Conservation (phyloP, 2,888 invertebrate genomes). For the Lochmaea crataegi region DNA sequence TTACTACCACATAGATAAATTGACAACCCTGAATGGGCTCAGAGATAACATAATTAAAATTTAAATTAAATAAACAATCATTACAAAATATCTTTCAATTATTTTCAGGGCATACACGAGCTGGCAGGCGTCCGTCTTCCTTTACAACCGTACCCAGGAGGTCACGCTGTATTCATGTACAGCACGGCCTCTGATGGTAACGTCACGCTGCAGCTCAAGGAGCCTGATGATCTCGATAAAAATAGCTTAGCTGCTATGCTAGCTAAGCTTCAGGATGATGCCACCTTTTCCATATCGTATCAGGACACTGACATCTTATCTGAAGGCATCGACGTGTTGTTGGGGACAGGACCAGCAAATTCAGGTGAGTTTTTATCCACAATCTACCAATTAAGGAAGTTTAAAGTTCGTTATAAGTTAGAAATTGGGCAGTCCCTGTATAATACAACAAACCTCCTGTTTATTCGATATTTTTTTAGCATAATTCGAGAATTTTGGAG, state of each 20-base stretch:
- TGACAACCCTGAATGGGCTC: too few species aligned
- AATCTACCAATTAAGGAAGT: background rate
- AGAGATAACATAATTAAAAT: too few species aligned
- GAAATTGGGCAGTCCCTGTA: background rate
- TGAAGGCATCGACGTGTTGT: slow-evolving; percentile 72
- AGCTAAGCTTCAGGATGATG: slow-evolving; percentile 70
- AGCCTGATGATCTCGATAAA: slow-evolving; percentile 68
- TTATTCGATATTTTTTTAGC: background rate
- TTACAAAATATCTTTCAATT: background rate
- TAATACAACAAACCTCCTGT: background rate
- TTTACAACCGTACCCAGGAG: slow-evolving; percentile 69
- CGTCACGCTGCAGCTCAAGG: slow-evolving; percentile 73
- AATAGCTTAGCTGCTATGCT: slow-evolving; percentile 66
- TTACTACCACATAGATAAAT: too few species aligned
- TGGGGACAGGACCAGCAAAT: slow-evolving; percentile 69
- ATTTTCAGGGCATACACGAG: slow-evolving; percentile 62
- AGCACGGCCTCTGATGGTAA: slow-evolving; percentile 75
- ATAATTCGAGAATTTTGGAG: background rate
- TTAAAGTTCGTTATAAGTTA: background rate
- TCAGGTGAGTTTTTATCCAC: slow-evolving; percentile 54
- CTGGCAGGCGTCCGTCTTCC: slow-evolving; percentile 66
- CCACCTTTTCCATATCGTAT: slow-evolving; percentile 78
- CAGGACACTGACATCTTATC: slow-evolving; percentile 81
- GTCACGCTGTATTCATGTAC: slow-evolving; percentile 77
- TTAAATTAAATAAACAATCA: too few species aligned